phyloP scores from a whole-genome alignment of 2,888 invertebrate genomes.

The Crematogaster levior region DNA sequence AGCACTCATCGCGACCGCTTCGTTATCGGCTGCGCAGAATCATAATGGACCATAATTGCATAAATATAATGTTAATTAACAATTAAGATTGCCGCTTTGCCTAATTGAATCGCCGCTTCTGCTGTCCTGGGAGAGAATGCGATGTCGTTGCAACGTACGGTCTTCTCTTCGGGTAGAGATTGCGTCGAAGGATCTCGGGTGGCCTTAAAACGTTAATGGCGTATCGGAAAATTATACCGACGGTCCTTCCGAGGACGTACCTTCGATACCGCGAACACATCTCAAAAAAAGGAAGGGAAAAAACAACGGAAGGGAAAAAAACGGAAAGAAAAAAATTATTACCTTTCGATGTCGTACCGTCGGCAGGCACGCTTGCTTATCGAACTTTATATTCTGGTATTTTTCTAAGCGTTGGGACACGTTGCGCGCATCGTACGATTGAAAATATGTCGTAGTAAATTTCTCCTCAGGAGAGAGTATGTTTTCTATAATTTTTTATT shows the following conservation, averaged over 20 bases:
- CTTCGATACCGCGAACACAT: conserved; percentile 51
- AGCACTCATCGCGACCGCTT: conserved; percentile 73
- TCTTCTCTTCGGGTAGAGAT: conserved; percentile 41
- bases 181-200: conserved; percentile 54
- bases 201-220: conserved; percentile 76
- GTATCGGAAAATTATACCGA: conserved; percentile 82
- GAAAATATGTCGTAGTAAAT: not conserved
- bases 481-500: not conserved
- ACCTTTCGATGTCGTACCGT: not conserved
- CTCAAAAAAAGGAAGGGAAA: not conserved
- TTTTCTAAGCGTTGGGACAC: not conserved
- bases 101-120: conserved; percentile 83
- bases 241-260: conserved; percentile 59
- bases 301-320: not conserved
- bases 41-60: conserved; percentile 83
- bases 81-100: conserved; percentile 82
- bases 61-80: conserved; percentile 84
- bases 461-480: not conserved
- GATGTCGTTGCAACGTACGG: conserved; percentile 28
- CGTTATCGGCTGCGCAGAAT: conserved; percentile 78
- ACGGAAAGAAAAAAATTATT: not conserved
- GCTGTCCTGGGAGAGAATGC: conserved; percentile 35
- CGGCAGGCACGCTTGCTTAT: not conserved
- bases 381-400: conserved; percentile 1
- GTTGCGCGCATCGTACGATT: not conserved